Evolutionary conservation across 1,140 invertebrate species (phyloP), one percentile per base, ranked within the genome.

Genomic region (Lucilia sericata): DNA sequence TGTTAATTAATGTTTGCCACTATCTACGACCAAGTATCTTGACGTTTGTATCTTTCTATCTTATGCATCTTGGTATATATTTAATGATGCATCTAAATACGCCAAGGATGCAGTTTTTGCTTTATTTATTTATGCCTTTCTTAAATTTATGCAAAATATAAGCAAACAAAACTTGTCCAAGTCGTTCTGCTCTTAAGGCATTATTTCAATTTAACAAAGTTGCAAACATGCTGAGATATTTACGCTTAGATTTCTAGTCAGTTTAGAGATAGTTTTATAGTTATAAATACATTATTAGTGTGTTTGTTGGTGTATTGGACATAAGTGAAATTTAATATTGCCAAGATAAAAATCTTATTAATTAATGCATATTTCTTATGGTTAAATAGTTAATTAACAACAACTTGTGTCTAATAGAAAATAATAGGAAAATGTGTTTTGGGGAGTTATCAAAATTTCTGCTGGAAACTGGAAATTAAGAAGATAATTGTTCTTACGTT

Each of bases 1-100:
- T 70, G 65, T 70, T 70, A 70, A 70, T 70, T 70, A 70, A 70
- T 70, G 65, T n/a, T 70, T 70, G 25, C 65, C 21, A 70, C 65
- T 70, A 70, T 70, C 19, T 70, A 12, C 10, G 9, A 70, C 21
- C 21, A 60, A 70, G 9, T 12, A 70, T 70, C 65, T 70, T 55
- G 42, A 42, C 42, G 42, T 42, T 8, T 14, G 13, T 55, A 55
- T 55, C 7, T 55, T 55, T 55, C 3, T 55, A 55, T 55, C 51
- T 55, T 5, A 9, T 55, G 51, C 42, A 42, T 42, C 42, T 42
- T 42, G 42, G 42, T 55, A 55, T 14, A 14, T 49, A 55, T 17
- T n/a, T 55, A 17, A 55, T 55, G 51, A 42, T 42, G 42, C 42
- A 42, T 55, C 51, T 55, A 42, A 42, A 42, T 42, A 55, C 51